These are phyloP conservation scores for Tapera naevia DNA, from an alignment of 2,797 vertebrate genomes.

Conservation along the genomic window DNA sequence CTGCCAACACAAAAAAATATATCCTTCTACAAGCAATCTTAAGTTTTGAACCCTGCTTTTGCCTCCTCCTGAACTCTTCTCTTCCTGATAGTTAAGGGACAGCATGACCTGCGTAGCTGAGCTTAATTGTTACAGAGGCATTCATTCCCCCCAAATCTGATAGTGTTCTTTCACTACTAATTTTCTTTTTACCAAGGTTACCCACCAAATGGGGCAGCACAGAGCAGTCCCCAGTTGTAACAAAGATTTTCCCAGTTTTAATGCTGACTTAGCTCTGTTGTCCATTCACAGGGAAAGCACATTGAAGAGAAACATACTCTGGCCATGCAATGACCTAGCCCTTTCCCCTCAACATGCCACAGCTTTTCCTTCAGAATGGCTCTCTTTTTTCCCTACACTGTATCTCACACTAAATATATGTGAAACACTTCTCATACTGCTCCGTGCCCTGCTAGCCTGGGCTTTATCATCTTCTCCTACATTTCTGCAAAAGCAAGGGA, in stretches of 20 bases:
- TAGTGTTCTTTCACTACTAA: not conserved
- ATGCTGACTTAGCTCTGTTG: not conserved
- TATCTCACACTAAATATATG: fast-evolving
- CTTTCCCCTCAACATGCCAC: fast-evolving
- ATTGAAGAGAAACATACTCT: not conserved
- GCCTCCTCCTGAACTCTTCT: not conserved
- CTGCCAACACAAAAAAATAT: not conserved
- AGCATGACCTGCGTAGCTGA: not conserved
- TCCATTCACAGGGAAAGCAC: fast-evolving
- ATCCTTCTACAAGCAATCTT: not conserved
- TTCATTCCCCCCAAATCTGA: not conserved
- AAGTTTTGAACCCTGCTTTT: not conserved
- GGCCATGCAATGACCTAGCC: not conserved
- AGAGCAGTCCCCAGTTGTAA: not conserved
- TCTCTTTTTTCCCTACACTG: not conserved
- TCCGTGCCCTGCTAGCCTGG: not conserved
- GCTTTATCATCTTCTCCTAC: not conserved
- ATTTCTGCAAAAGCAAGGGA: not conserved
- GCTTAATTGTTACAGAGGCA: not conserved
- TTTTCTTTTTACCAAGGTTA: not conserved
- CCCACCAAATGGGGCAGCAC: fast-evolving
- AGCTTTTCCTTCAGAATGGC: not conserved
- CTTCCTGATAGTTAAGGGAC: not conserved
- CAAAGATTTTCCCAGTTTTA: not conserved
- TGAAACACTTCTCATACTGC: not conserved